Evolutionary conservation across 2,797 vertebrate genomes (phyloP), one percentile per base, ranked within the genome.

Genomic region (Euthynnus affinis): DNA sequence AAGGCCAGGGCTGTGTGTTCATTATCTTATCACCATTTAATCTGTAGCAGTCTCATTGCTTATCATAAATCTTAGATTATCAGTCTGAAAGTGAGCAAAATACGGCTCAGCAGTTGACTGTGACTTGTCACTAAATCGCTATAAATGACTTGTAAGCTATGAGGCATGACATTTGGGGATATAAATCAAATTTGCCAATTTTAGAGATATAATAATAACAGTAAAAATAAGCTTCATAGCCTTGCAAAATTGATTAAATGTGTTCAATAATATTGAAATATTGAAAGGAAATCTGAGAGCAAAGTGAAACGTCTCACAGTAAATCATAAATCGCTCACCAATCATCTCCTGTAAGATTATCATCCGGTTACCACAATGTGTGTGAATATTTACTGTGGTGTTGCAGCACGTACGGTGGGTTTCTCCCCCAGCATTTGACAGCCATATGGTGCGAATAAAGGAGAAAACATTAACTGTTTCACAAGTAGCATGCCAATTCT

Each of bases 21-120:
- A 93, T 93, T 94, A 93, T 92, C 89, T 91, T 91, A 93, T 93
- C 91, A 88, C 61, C 84, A 80, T 91, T 92, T 93, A 90, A 93
- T 94, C 90, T 89, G 83, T 75, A 80, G 80, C 93, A 91, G 87
- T 76, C 87, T 77, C 87, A 48, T 86, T 88, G 78, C 86, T 89
- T 89, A 92, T 93, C 93, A 70, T 94, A 92, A 94, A 94, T 94
- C 92, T 92, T 85, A 65, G 73, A 89, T 89, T 88, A 90, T 85
- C 81, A 69, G 82, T 5, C 80, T 57, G 56, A 91, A 85, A 82
- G 82, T 84, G 87, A 86, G 72, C 76, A 90, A 87, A 91, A 91
- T 88, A 81, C 74, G n/a, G 53, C 81, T 73, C 66, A 70, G 84
- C 84, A 71, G 81, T 80, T 86, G 87, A 89, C 83, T 86, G 80